Conservation (phyloP, 92 coral and sea anemone genomes). For the Epizoanthus fatuus region DNA sequence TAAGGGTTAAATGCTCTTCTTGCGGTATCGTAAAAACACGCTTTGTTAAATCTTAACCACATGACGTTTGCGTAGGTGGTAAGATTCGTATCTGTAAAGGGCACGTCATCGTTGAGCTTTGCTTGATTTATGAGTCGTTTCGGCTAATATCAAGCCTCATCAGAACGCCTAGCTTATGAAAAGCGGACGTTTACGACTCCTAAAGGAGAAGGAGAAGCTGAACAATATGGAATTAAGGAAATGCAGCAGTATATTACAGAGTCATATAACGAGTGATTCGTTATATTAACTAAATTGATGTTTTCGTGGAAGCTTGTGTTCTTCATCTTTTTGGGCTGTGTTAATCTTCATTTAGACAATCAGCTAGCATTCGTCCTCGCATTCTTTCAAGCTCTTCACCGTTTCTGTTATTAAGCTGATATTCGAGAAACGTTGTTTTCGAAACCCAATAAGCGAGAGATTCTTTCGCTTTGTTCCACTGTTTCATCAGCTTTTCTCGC, state of each 20-base stretch:
- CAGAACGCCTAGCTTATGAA: conserved; percentile 65
- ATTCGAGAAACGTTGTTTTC: conserved; percentile 53
- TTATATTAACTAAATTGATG: conserved; percentile 38
- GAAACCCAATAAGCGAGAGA: conserved; percentile 47
- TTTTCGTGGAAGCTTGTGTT: too few relatives aligned
- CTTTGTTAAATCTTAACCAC: too few relatives aligned
- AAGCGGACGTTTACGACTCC: conserved; percentile 78
- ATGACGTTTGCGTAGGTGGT: too few relatives aligned
- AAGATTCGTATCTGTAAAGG: too few relatives aligned
- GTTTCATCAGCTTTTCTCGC: conserved; percentile 64
- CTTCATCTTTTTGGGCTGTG: too few relatives aligned
- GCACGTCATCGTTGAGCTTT: too few relatives aligned
- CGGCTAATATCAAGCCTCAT: conserved; percentile 74
- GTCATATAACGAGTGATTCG: conserved; percentile 36
- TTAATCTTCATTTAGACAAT: conserved; percentile 57
- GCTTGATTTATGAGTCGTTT: conserved; percentile 75
- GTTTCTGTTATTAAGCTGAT: conserved; percentile 50
- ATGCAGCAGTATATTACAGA: neutral
- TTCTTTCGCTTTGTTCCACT: conserved; percentile 69
- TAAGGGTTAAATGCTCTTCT: too few relatives aligned
- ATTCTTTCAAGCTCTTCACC: conserved; percentile 46
- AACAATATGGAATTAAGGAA: too few relatives aligned
- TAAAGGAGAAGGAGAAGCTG: conserved; percentile 51
- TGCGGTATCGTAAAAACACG: too few relatives aligned
- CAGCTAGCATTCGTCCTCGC: conserved; percentile 59